Evolutionary conservation across 2,113 vertebrate species (phyloP), one percentile per base, ranked within the genome.

Genomic region (Riparia riparia): DNA sequence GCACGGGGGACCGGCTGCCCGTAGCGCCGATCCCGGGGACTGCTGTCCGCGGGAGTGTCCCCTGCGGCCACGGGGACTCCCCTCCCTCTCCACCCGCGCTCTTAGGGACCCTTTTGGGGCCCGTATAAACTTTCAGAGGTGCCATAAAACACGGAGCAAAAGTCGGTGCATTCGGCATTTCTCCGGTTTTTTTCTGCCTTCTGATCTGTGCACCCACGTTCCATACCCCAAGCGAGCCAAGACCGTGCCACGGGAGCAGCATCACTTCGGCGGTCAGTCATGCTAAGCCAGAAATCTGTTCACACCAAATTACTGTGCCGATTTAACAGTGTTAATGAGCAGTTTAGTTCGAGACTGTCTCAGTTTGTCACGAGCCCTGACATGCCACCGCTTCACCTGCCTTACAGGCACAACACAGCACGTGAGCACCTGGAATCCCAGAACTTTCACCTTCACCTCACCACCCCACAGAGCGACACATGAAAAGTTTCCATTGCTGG

Each of bases 391-490:
- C 50, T 65, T 58, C 84, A n/a, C 20, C 42, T 39, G 47, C 77
- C 56, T 19, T 25, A 49, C 53, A 42, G 3, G 54, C 12, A 53
- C 34, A 26, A 28, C 51, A 24, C 68, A 29, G 14, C 34, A 32
- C 3, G 0, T 3, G 5, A 58, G 26, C 49, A 45, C 84, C 84
- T 28, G 53, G 51, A 25, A 22, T 71, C 45, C 29, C 66, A 25
- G 11, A 50, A n/a, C 51, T 49, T 44, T 14, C 81, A 39, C 86
- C 49, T 60, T 57, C 47, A 57, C 57, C 32, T 78, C 3, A 2
- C 42, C 63, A 61, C 19, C 61, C 21, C 68, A 7, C 37, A 41
- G 45, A 0, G 0, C 1, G 6, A 44, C 66, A 50, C 13, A 4
- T 0, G 0, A 41, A 29, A 39, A 39, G 57, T 12, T 70, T 80